Base-by-base conservation (phyloP, 2,797 vertebrate genomes). In the Chanos chanos region DNA sequence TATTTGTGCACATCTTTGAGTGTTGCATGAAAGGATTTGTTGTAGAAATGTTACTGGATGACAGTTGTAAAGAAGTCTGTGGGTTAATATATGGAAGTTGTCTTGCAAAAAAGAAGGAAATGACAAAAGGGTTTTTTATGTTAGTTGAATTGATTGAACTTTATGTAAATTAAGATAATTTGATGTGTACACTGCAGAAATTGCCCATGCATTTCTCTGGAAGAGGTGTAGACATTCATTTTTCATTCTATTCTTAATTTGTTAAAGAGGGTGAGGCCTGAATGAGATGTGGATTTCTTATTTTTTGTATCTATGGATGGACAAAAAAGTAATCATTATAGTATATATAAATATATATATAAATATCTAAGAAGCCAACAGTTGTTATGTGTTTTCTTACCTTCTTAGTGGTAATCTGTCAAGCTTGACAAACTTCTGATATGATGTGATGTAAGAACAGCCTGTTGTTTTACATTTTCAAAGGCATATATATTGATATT, bases 281-380 rank as follows among this genome's bases (percentile, higher is more conserved):
- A 10, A 36, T 75, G 47, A 71, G 64, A 61, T 51, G 9, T 52
- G 49, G 70, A 73, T 73, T 15, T 66, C 54, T 61, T 50, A 31
- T 40, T 56, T 64, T 75, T 71, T 74, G 64, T 78, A 74, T 68
- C 40, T 70, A 62, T 75, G 68, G 71, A 76, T 74, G 71, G 63
- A 67, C 69, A 78, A 53, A 55, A 62, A 66, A 61, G 72, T 64
- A 55, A 52, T 66, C 25, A 57, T 22, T 61, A 57, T 65, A 77
- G 72, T 69, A 55, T 77, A 76, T 77, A 79, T 77, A 67, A 79
- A 86, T 85, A 83, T 80, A 75, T 68, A 76, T 84, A 86, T 80
- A 80, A 81, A 85, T 86, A 66, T 52, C 50, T 48, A 54, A 60
- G 34, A 87, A 83, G 82, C 79, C 76, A 75, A 75, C 79, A 66